A percentile compares a stretch with the other conserved stretches of the same genome.
These are phyloP conservation scores for Melieria omissa DNA, from an alignment of 2,888 invertebrate species.

Conservation along the genomic window DNA sequence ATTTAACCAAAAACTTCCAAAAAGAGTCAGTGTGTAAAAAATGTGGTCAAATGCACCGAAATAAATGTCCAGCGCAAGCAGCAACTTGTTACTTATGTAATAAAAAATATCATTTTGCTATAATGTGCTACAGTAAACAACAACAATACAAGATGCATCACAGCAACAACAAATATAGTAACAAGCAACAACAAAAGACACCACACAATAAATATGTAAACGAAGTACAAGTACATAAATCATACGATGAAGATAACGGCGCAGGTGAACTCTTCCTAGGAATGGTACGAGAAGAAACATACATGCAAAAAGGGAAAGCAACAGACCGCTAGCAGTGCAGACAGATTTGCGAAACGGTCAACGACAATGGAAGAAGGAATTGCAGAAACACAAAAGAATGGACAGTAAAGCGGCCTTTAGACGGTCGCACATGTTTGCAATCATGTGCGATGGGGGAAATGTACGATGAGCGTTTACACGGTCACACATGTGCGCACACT, in stretches of 20 bases:
- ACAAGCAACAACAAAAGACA: conserved; percentile 9
- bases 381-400: background rate
- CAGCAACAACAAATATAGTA: no score
- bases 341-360: background rate
- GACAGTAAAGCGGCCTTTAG: no score
- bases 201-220: conserved; percentile 3
- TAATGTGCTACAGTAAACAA: background rate
- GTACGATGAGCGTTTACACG: no score
- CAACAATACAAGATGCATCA: background rate
- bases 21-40: background rate
- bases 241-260: background rate
- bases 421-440: no score
- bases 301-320: background rate
- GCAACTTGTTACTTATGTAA: background rate
- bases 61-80: background rate
- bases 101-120: background rate
- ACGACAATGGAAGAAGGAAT: background rate
- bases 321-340: background rate
- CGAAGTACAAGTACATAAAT: background rate
- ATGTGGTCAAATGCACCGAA: conserved; percentile 1
- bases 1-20: background rate
- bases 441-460: no score
- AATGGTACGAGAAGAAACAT: background rate
- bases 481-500: no score
- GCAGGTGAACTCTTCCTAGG: background rate